Evolutionary conservation across 2,888 invertebrate genomes (phyloP).

Genomic region (Bombylius major): DNA sequence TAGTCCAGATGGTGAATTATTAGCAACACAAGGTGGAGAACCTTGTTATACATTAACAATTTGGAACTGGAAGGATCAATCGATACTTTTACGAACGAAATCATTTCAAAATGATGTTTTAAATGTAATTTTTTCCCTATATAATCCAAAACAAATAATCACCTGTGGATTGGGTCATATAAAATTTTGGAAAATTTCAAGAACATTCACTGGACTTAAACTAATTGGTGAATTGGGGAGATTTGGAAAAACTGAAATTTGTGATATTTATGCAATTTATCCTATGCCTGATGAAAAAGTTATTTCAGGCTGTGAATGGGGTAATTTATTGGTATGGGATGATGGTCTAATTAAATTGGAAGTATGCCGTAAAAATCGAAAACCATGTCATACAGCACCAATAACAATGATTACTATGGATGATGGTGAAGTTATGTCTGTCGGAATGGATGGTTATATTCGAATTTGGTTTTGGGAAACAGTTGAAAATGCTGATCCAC

Average conservation of each 20-base stretch:
- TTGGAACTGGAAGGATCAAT: conserved; percentile 74
- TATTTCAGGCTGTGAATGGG: conserved; percentile 80
- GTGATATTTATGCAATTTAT: conserved; percentile 72
- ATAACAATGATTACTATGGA: conserved; percentile 39
- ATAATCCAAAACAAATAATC: conserved; percentile 64
- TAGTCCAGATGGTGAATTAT: conserved; percentile 65
- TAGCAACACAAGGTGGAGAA: conserved; percentile 59
- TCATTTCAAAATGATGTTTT: conserved; percentile 74
- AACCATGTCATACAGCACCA: conserved; percentile 61
- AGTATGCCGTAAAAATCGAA: conserved; percentile 56
- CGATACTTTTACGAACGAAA: conserved; percentile 63
- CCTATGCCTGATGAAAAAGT: conserved; percentile 84
- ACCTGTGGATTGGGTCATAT: conserved; percentile 68
- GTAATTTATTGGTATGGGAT: conserved; percentile 85
- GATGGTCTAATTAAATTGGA: conserved; percentile 77
- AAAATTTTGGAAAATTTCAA: conserved; percentile 88
- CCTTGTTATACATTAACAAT: conserved; percentile 81
- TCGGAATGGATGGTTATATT: conserved; percentile 62
- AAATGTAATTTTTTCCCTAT: conserved; percentile 67
- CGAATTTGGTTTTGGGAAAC: conserved; percentile 84
- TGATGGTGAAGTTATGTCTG: conserved; percentile 30
- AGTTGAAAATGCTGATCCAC: conserved; percentile 75
- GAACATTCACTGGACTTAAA: conserved; percentile 83
- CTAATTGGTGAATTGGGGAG: conserved; percentile 77
- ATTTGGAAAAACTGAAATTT: conserved; percentile 86